phyloP scores from a whole-genome alignment of 2,113 vertebrate genomes.

The Calidris pygmaea region DNA sequence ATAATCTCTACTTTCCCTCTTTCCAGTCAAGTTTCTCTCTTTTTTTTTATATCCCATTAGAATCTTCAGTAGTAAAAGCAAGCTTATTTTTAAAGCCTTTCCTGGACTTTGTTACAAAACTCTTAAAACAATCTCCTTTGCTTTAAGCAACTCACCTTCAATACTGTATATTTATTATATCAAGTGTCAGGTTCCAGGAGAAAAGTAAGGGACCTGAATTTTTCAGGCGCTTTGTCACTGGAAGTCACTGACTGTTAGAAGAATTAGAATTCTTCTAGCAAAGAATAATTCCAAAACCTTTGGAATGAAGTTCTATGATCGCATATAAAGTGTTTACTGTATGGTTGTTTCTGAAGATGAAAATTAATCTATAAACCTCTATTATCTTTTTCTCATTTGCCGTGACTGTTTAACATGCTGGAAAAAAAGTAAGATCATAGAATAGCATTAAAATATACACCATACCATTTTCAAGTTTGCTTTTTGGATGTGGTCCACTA shows the following conservation, averaged over 20 bases:
- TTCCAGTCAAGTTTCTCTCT: not conserved
- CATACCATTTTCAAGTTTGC: constrained; percentile 95
- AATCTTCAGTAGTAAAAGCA: not conserved
- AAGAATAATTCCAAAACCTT: not conserved
- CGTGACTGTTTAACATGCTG: not conserved
- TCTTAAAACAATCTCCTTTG: not conserved
- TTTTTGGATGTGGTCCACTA: constrained; percentile 96
- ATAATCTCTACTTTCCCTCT: not conserved
- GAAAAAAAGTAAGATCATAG: not conserved
- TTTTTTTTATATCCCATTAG: not conserved
- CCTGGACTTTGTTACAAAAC: not conserved
- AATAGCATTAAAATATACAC: not conserved
- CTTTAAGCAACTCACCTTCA: not conserved
- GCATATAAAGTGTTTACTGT: not conserved
- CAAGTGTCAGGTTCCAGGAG: not conserved
- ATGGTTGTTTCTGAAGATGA: not conserved
- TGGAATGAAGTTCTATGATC: not conserved
- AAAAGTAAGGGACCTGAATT: not conserved
- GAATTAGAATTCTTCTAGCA: not conserved
- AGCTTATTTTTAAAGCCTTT: not conserved
- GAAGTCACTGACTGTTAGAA: not conserved
- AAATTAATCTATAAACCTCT: not conserved
- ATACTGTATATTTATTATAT: not conserved
- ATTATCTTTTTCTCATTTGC: not conserved
- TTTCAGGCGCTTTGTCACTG: not conserved